These are phyloP conservation scores for Apodemus speciosus DNA, from an alignment of 2,113 vertebrate genomes.

Conservation along the genomic window DNA sequence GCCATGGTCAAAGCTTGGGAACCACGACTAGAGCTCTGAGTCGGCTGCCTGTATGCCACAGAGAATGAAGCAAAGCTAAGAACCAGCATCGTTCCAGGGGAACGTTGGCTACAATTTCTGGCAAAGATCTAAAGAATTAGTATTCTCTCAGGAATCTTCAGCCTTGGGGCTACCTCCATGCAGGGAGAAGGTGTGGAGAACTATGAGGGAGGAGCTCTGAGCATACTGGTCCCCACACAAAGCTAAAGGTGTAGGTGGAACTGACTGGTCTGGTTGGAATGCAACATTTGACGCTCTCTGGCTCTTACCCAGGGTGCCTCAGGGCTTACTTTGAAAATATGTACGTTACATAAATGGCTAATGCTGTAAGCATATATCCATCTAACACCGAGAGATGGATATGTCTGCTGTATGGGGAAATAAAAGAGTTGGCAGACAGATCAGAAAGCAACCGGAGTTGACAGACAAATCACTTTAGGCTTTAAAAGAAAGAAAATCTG, in stretches of 20 bases:
- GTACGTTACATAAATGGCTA: constrained; percentile 22
- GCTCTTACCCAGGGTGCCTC: constrained; percentile 25
- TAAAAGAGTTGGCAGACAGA: neutral
- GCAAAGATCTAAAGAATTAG: constrained; percentile 54
- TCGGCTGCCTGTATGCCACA: neutral
- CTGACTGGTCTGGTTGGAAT: constrained; percentile 59
- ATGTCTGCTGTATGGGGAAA: neutral
- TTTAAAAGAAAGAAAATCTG: neutral
- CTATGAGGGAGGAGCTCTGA: neutral
- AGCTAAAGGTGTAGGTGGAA: constrained; percentile 49
- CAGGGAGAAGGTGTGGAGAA: constrained; percentile 28
- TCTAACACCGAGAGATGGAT: constrained; percentile 1
- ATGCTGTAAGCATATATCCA: neutral
- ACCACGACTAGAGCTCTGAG: neutral
- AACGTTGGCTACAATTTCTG: constrained; percentile 60
- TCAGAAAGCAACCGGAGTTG: neutral
- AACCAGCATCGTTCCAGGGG: constrained; percentile 38
- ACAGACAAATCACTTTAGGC: neutral
- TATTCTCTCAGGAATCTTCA: constrained; percentile 66
- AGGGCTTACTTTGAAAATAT: constrained; percentile 47
- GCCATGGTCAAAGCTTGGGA: neutral
- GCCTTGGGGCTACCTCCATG: constrained; percentile 23
- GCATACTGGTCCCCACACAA: constrained; percentile 30
- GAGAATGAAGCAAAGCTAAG: constrained; percentile 45
- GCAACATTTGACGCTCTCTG: constrained; percentile 7